Evolutionary conservation across 2,888 invertebrate species (phyloP).

Genomic region (Chymomyza amoena): DNA sequence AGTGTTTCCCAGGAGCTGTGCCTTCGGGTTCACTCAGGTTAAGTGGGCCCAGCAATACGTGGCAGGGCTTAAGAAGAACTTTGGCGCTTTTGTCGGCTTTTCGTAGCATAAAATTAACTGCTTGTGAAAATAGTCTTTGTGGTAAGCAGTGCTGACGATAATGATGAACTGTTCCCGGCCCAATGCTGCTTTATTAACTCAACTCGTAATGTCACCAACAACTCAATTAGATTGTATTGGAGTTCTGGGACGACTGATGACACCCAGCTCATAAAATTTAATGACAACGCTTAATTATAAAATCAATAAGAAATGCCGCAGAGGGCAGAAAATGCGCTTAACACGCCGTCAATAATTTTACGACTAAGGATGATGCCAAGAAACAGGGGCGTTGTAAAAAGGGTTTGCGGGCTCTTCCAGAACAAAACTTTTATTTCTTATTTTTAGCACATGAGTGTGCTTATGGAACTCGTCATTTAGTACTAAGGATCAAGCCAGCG

Average conservation of each 20-base stretch:
- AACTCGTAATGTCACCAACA: conserved; percentile 38
- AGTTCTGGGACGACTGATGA: conserved; percentile 22
- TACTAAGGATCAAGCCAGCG: no score
- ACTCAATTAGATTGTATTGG: conserved; percentile 56
- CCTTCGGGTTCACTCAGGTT: background rate
- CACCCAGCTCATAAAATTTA: conserved; percentile 71
- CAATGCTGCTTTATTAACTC: background rate
- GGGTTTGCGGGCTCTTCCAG: background rate
- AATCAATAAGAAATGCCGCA: conserved; percentile 74
- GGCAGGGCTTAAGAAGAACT: background rate
- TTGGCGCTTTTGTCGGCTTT: background rate
- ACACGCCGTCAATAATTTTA: conserved; percentile 50
- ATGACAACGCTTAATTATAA: conserved; percentile 76
- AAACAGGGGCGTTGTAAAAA: background rate
- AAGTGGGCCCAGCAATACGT: background rate
- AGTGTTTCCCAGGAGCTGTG: conserved; percentile 2
- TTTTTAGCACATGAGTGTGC: no score
- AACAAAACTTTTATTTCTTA: no score
- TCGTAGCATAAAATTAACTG: background rate
- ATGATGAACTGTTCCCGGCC: background rate
- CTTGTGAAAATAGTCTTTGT: background rate
- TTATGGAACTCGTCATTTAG: no score
- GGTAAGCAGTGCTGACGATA: background rate
- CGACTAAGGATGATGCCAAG: background rate
- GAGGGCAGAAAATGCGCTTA: conserved; percentile 9